A percentile compares a stretch with the other conserved stretches of the same genome.
phyloP scores from a whole-genome alignment of 1,140 invertebrate genomes.

The Drosophila watanabei region DNA sequence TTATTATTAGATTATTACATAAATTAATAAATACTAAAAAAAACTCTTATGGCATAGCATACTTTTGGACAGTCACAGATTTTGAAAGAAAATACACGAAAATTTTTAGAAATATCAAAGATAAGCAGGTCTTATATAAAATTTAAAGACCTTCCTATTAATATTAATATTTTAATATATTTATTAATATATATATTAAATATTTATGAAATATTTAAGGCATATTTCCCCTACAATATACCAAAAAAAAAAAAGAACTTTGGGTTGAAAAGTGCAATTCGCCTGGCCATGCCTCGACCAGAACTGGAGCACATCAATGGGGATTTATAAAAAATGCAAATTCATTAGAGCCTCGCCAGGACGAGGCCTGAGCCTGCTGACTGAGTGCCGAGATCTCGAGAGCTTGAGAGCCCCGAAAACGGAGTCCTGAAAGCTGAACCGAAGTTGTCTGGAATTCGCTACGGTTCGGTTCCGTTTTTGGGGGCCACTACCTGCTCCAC shows the following conservation, averaged over 20 bases:
- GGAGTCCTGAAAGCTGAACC: slow-evolving; percentile 2
- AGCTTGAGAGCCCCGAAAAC: slow-evolving; percentile 8
- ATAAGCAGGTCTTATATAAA: not conserved
- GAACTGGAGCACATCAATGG: slow-evolving; percentile 80
- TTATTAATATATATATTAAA: no score
- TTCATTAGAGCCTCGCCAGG: slow-evolving; percentile 69
- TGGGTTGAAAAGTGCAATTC: slow-evolving; percentile 60
- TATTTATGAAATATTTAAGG: not conserved
- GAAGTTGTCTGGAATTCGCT: not conserved
- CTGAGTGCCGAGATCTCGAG: slow-evolving; percentile 33
- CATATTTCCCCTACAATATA: not conserved
- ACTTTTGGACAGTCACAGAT: no score
- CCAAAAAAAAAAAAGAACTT: not conserved
- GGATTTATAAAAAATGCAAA: slow-evolving; percentile 84
- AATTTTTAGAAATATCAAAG: no score
- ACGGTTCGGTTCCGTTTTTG: slow-evolving; percentile 1
- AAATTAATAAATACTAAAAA: no score
- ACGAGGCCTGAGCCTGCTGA: slow-evolving; percentile 21
- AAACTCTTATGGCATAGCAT: no score
- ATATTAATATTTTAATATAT: no score
- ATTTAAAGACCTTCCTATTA: no score
- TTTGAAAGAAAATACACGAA: no score
- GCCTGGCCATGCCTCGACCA: slow-evolving; percentile 42
- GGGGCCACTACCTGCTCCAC: slow-evolving; percentile 24
- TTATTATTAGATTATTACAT: no score